Evolutionary conservation across 2,113 vertebrate genomes (phyloP).

Genomic region (Falcunculus frontatus): DNA sequence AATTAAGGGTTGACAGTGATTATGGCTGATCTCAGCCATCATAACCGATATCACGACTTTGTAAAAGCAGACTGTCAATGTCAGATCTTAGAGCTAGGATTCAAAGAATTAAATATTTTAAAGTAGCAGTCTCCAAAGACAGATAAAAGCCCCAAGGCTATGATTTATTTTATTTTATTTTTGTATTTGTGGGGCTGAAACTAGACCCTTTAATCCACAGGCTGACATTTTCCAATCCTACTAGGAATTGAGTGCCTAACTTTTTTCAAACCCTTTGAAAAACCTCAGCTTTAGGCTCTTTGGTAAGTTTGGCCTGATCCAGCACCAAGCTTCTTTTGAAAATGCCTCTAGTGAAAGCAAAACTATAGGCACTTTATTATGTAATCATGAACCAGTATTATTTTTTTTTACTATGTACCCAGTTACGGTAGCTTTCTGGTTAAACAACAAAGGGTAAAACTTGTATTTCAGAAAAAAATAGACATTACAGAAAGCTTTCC

Average conservation of each 20-base stretch:
- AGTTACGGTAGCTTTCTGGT: background rate
- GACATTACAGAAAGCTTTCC: fast-evolving
- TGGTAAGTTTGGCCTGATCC: background rate
- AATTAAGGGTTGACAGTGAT: slow-evolving; percentile 15
- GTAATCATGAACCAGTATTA: background rate
- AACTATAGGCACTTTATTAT: background rate
- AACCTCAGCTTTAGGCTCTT: background rate
- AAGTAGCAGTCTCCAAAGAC: background rate
- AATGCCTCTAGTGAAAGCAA: background rate
- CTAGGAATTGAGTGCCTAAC: background rate
- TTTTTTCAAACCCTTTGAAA: background rate
- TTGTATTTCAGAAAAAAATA: background rate
- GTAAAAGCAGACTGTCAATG: background rate
- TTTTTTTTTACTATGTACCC: background rate
- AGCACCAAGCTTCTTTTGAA: background rate
- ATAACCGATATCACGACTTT: background rate
- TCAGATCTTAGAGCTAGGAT: background rate
- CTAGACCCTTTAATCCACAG: slow-evolving; percentile 6
- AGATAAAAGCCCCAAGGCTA: background rate
- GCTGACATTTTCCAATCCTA: background rate
- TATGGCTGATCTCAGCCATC: background rate
- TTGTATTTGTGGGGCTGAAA: background rate
- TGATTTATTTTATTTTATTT: slow-evolving; percentile 16
- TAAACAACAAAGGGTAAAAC: background rate
- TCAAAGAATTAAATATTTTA: slow-evolving; percentile 5